Percentiles rank a stretch among this genome's conserved stretches.
Evolutionary conservation across 2,113 vertebrate genomes (phyloP).

Genomic region (Ploceus nigricollis): DNA sequence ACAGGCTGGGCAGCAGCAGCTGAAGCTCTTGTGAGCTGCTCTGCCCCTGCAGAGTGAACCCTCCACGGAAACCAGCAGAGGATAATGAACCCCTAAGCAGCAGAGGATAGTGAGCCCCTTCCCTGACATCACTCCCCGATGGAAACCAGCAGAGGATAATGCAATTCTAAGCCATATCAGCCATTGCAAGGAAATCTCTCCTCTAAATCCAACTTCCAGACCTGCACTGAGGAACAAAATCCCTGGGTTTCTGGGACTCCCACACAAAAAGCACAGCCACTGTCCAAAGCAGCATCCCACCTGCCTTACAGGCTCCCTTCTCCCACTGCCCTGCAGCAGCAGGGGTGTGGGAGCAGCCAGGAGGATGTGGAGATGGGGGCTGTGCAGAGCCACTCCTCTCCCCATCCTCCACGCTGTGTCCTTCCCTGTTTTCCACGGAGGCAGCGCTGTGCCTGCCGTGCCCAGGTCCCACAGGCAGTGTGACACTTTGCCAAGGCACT

Average conservation of each 20-base stretch:
- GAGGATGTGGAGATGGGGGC: background rate
- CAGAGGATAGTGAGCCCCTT: background rate
- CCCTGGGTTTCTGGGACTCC: background rate
- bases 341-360: background rate
- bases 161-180: rapidly evolving
- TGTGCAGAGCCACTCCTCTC: background rate
- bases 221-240: rapidly evolving
- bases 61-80: background rate
- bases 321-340: background rate
- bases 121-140: rapidly evolving
- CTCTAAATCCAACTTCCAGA: background rate
- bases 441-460: background rate
- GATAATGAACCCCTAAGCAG: background rate
- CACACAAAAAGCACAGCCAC: background rate
- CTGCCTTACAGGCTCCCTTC: background rate
- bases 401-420: background rate
- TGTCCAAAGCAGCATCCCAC: background rate
- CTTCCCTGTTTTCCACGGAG: background rate
- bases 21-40: rapidly evolving
- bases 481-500: background rate
- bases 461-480: conserved; percentile 5
- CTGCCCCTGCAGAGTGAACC: background rate
- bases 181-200: background rate
- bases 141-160: background rate
- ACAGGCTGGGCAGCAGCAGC: background rate